phyloP scores from a whole-genome alignment of 2,888 invertebrate genomes.

The Melinaea menophilus region DNA sequence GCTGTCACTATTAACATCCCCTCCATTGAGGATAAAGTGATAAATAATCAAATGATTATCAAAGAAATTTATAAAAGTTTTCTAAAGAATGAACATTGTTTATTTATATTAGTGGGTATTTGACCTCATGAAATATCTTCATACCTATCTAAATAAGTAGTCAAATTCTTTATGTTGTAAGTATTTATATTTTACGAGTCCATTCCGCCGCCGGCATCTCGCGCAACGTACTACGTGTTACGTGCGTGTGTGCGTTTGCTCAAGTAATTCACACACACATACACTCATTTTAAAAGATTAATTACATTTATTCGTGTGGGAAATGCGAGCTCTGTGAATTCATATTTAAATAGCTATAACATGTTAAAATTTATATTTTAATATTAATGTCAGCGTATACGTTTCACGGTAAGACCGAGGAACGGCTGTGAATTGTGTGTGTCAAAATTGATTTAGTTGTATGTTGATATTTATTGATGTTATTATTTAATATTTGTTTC shows the following conservation, averaged over 20 bases:
- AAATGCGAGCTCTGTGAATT: neutral
- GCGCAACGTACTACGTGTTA: neutral
- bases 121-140: constrained; percentile 6
- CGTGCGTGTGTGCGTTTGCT: constrained; percentile 9
- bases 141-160: neutral
- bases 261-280: neutral
- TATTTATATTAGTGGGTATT: neutral
- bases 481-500: constrained; percentile 34
- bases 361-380: constrained; percentile 2
- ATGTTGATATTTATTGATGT: constrained; percentile 1
- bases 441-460: neutral
- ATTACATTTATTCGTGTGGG: neutral
- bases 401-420: no score
- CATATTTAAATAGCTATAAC: neutral
- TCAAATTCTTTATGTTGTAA: constrained; percentile 7
- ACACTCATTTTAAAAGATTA: neutral
- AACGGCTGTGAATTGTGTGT: no score
- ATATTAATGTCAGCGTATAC: neutral
- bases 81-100: neutral
- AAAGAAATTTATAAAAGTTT: neutral
- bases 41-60: no score
- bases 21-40: no score
- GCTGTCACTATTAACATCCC: no score
- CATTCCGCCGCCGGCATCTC: constrained; percentile 11
- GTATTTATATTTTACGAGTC: constrained; percentile 7